Conservation (phyloP, 2,113 vertebrate species). For the Brevimyrus niger region DNA sequence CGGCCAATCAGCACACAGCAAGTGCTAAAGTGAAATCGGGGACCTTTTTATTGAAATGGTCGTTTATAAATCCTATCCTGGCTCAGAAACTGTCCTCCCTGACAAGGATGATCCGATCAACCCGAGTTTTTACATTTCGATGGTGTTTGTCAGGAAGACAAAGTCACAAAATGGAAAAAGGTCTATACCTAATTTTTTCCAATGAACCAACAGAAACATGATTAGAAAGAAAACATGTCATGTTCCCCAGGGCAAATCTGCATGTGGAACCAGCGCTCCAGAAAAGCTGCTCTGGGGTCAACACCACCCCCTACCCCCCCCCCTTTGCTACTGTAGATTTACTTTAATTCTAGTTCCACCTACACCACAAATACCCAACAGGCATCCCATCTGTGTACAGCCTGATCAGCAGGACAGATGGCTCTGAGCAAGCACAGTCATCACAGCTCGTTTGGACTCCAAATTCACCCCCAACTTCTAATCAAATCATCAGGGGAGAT, state of each 20-base stretch:
- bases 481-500: neutral
- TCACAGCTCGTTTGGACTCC: neutral
- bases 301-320: neutral
- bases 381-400: neutral
- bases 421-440: neutral
- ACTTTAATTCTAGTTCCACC: neutral
- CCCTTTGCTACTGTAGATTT: neutral
- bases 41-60: neutral
- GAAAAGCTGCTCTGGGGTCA: neutral
- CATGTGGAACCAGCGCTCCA: neutral
- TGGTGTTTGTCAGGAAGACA: neutral
- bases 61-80: neutral
- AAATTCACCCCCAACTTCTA: neutral
- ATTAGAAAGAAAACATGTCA: neutral
- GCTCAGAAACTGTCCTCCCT: neutral
- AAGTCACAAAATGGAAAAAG: neutral
- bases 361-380: neutral
- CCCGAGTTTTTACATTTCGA: neutral
- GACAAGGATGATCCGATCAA: neutral
- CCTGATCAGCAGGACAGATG: neutral
- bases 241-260: neutral
- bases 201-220: neutral
- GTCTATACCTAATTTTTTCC: neutral
- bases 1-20: neutral
- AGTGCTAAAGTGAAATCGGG: neutral